These are phyloP conservation scores for Xanthorhoe spadicearia DNA, from an alignment of 2,888 invertebrate species.

Conservation along the genomic window DNA sequence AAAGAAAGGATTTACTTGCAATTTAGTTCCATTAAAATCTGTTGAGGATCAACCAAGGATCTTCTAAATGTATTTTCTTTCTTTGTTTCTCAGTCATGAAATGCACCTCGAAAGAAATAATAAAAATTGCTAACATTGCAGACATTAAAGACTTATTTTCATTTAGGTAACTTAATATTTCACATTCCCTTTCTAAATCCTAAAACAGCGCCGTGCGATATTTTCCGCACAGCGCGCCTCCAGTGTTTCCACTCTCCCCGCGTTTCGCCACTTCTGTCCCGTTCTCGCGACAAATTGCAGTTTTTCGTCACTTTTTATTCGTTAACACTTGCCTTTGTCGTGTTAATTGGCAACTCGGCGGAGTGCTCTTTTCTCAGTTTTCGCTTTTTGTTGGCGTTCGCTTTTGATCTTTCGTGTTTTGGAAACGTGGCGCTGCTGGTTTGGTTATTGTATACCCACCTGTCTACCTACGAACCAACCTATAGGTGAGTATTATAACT, in stretches of 20 bases:
- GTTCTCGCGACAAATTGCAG: constrained; percentile 18
- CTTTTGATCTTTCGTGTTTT: constrained; percentile 7
- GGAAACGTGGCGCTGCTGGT: background rate
- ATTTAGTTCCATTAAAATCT: no score
- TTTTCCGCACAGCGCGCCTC: background rate
- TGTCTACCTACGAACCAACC: background rate
- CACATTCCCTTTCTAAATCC: background rate
- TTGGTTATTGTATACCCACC: background rate
- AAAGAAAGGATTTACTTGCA: no score
- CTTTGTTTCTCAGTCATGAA: no score
- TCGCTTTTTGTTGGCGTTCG: constrained; percentile 20
- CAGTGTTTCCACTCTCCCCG: background rate
- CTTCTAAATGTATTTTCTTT: no score
- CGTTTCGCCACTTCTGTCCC: background rate
- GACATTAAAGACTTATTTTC: no score
- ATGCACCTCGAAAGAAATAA: no score
- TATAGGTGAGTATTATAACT: background rate
- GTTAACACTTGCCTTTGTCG: constrained; percentile 33
- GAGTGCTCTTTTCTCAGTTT: constrained; percentile 30
- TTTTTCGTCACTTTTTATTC: constrained; percentile 18
- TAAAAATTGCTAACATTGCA: no score
- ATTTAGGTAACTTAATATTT: no score
- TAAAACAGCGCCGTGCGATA: background rate
- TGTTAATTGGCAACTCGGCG: constrained; percentile 37
- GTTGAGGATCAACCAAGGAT: no score